Percentiles rank a stretch among this genome's conserved stretches.
Evolutionary conservation across 1,140 invertebrate species (phyloP).

Genomic region (Halesus radiatus): DNA sequence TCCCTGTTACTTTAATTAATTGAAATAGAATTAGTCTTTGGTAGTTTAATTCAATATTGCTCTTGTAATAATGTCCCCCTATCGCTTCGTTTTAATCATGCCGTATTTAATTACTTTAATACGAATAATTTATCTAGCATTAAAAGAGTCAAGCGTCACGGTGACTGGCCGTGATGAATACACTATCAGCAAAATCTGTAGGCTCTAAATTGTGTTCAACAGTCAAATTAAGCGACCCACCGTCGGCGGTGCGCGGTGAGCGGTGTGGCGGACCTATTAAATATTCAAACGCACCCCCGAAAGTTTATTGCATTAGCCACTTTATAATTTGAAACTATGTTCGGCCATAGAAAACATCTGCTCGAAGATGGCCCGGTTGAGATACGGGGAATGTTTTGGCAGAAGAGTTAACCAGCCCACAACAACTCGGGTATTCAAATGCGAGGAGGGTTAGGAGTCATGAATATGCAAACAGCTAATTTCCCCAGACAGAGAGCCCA

Average conservation of each 20-base stretch:
- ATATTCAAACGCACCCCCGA: constrained; percentile 45
- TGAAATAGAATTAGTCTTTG: background rate
- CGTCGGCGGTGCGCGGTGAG: background rate
- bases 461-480: constrained; percentile 54
- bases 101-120: constrained; percentile 23
- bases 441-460: constrained; percentile 21
- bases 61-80: constrained; percentile 20
- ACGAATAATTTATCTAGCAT: constrained; percentile 24
- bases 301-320: constrained; percentile 44
- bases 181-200: constrained; percentile 29
- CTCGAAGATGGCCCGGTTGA: constrained; percentile 31
- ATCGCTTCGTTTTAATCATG: background rate
- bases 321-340: constrained; percentile 42
- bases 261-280: background rate
- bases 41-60: constrained; percentile 30
- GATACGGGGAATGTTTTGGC: constrained; percentile 52
- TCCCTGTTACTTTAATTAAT: background rate
- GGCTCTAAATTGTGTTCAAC: constrained; percentile 45
- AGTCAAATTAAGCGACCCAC: constrained; percentile 43
- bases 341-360: constrained; percentile 50
- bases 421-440: constrained; percentile 41
- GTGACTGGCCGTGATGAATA: constrained; percentile 20
- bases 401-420: constrained; percentile 36
- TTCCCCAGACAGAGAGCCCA: constrained; percentile 49
- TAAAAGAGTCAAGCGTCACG: constrained; percentile 2